Conservation (phyloP, 2,113 vertebrate genomes). For the Sturnira hondurensis region DNA sequence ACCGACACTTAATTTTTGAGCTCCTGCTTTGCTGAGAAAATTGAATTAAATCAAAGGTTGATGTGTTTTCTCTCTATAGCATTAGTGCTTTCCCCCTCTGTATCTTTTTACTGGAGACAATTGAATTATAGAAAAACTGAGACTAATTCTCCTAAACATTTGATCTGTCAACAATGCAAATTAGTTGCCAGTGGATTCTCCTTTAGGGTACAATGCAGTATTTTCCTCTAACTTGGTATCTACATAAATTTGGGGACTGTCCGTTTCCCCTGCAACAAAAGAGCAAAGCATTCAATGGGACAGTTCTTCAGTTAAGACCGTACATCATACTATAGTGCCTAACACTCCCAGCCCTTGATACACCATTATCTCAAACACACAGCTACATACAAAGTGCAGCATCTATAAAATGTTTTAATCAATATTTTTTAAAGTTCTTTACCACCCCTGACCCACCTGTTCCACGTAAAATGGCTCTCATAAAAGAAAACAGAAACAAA, state of each 20-base stretch:
- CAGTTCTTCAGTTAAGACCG: background rate
- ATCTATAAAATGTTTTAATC: background rate
- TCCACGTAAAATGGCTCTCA: background rate
- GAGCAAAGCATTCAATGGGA: background rate
- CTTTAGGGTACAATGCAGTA: background rate
- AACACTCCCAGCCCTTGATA: background rate
- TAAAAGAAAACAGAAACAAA: slow-evolving; percentile 22
- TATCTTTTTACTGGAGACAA: background rate
- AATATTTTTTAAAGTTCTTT: background rate
- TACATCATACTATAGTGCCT: background rate
- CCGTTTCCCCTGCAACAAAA: background rate
- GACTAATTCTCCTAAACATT: background rate
- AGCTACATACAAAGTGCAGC: background rate
- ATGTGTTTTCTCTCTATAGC: background rate
- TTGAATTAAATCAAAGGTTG: background rate
- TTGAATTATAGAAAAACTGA: background rate
- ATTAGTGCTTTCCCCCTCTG: background rate
- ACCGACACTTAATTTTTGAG: background rate
- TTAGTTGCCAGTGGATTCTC: background rate
- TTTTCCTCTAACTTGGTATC: background rate
- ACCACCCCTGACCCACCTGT: background rate
- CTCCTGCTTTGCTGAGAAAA: background rate
- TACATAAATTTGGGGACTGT: background rate
- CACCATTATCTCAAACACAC: background rate
- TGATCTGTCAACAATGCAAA: background rate